These are phyloP conservation scores for Tokudaia tokunoshimensis DNA, from an alignment of 2,797 vertebrate species.

Conservation along the genomic window DNA sequence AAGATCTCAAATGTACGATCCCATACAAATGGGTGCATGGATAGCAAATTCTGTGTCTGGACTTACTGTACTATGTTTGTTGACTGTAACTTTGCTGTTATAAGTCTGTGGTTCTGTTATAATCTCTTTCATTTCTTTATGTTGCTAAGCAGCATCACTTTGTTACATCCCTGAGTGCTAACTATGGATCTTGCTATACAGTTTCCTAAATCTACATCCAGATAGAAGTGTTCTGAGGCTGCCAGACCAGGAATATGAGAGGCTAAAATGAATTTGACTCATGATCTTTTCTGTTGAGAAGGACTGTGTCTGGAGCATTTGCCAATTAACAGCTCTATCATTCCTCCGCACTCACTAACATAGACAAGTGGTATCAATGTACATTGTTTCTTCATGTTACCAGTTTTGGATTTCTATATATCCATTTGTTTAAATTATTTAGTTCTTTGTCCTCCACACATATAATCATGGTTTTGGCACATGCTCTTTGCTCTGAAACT, in stretches of 20 bases:
- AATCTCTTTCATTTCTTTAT: background rate
- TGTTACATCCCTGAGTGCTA: background rate
- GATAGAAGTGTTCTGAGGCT: background rate
- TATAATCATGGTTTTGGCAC: background rate
- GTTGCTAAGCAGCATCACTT: background rate
- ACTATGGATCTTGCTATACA: background rate
- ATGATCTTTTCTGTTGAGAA: background rate
- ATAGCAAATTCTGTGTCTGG: background rate
- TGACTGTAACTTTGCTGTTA: background rate
- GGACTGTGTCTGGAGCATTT: background rate
- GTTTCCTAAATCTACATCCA: background rate
- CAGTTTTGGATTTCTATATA: background rate
- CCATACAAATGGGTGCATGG: background rate
- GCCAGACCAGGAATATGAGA: background rate
- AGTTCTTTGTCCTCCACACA: slow-evolving; percentile 5
- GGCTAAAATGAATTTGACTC: background rate
- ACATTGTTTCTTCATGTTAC: background rate
- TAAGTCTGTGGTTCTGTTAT: background rate
- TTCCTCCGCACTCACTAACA: background rate
- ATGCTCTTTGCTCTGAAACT: background rate
- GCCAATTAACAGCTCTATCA: too few species aligned
- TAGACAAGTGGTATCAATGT: background rate
- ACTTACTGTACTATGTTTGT: background rate
- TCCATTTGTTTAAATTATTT: background rate
- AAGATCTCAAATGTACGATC: background rate